Percentiles rank a stretch among this genome's conserved stretches.
These are phyloP conservation scores for Pogonocichla stellata DNA, from an alignment of 2,113 vertebrate genomes.

Conservation along the genomic window DNA sequence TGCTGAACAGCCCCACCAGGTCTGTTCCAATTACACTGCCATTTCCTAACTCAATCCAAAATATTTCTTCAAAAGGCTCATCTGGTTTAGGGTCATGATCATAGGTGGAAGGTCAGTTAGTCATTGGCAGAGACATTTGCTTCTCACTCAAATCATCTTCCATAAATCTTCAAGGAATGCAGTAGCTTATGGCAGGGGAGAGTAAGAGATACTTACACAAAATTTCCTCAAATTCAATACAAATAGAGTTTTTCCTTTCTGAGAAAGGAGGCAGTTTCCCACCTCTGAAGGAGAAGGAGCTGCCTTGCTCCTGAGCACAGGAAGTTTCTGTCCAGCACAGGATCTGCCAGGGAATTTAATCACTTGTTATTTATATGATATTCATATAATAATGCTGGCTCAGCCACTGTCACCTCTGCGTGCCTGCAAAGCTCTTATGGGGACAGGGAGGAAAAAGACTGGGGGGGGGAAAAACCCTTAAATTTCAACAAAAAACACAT, in stretches of 20 bases:
- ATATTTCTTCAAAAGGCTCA: constrained; percentile 18
- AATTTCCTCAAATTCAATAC: background rate
- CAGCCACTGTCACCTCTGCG: background rate
- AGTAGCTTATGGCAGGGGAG: background rate
- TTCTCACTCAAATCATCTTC: constrained; percentile 34
- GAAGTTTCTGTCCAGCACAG: background rate
- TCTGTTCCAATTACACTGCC: background rate
- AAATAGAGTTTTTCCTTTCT: background rate
- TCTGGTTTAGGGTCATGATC: constrained; percentile 4
- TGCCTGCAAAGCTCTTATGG: background rate
- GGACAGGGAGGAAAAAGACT: background rate
- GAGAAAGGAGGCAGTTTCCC: background rate
- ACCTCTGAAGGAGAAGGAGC: background rate
- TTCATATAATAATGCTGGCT: accelerated
- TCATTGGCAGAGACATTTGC: background rate
- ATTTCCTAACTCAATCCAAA: constrained; percentile 4
- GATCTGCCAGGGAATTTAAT: background rate
- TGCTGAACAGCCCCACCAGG: background rate
- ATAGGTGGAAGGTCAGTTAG: constrained; percentile 16
- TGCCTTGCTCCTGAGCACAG: accelerated
- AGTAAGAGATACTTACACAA: background rate
- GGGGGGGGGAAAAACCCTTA: background rate
- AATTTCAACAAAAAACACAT: background rate
- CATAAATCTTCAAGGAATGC: constrained; percentile 24
- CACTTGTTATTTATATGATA: accelerated